Conservation (phyloP, 2,888 invertebrate genomes). For the Tinea semifulvella region DNA sequence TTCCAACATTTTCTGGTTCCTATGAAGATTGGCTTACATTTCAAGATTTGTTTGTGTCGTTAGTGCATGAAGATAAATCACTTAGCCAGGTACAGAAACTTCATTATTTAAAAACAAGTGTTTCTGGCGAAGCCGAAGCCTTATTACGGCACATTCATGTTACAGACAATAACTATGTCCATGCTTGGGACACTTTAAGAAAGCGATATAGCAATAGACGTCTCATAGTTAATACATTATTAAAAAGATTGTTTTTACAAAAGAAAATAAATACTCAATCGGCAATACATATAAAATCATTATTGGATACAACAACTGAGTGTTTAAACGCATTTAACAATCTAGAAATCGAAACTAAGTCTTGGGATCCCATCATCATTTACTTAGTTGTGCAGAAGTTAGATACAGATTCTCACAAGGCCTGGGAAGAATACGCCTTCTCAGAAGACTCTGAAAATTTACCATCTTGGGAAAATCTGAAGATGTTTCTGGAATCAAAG, state of each 20-base stretch:
- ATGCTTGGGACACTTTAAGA: neutral
- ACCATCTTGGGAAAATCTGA: neutral
- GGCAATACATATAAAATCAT: constrained; percentile 20
- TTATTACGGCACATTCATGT: no score
- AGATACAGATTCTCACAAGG: neutral
- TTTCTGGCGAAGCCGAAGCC: no score
- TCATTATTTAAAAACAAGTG: no score
- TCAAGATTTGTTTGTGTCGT: no score
- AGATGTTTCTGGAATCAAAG: neutral
- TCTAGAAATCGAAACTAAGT: constrained; percentile 15
- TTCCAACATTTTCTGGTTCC: no score
- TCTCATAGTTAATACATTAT: neutral
- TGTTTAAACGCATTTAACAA: constrained; percentile 20
- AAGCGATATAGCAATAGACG: neutral
- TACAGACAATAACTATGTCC: neutral
- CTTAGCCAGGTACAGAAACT: no score
- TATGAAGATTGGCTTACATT: no score
- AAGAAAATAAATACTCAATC: neutral
- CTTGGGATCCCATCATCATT: neutral
- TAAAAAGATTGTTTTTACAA: neutral
- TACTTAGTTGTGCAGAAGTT: neutral
- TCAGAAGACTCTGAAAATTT: neutral
- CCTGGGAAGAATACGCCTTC: neutral
- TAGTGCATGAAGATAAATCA: no score
- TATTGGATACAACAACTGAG: constrained; percentile 23